Percentiles rank a stretch among this genome's conserved stretches.
Conservation (phyloP, 2,888 invertebrate genomes). For the Caenorhabditis virilis region DNA sequence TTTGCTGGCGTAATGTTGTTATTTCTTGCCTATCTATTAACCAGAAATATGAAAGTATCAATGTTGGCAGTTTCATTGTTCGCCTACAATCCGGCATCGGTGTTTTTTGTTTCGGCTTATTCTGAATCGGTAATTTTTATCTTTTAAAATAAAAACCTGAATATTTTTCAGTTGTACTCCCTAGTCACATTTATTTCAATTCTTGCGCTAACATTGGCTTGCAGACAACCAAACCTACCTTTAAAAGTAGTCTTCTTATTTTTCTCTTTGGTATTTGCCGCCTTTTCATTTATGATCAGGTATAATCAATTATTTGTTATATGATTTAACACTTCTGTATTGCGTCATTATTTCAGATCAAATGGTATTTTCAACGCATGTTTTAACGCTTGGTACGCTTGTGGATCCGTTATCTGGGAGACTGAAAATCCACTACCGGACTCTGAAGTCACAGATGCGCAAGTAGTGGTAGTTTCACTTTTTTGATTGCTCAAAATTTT, state of each 20-base stretch:
- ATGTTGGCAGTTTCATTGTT: constrained; percentile 82
- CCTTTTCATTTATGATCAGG: not conserved
- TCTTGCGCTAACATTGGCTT: no score
- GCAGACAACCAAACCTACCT: not conserved
- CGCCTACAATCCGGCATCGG: constrained; percentile 90
- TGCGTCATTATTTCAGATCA: no score
- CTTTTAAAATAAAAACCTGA: not conserved
- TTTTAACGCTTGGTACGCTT: constrained; percentile 60
- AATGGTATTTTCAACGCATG: constrained; percentile 71
- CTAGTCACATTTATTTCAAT: no score
- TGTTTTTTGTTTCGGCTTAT: constrained; percentile 92
- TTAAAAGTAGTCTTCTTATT: not conserved
- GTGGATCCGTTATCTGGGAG: constrained; percentile 17
- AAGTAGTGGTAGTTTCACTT: not conserved
- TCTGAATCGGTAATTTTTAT: constrained; percentile 75
- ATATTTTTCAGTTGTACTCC: not conserved
- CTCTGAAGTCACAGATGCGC: not conserved
- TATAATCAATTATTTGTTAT: not conserved
- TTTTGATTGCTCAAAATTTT: not conserved
- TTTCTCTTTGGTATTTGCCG: not conserved
- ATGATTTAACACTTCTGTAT: no score
- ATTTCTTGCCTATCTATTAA: constrained; percentile 75
- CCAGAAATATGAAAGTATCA: constrained; percentile 78
- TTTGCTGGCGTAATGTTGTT: constrained; percentile 17
- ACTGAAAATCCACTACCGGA: not conserved